Evolutionary conservation across 1,140 invertebrate species (phyloP).

Genomic region (Nasonia vitripennis): DNA sequence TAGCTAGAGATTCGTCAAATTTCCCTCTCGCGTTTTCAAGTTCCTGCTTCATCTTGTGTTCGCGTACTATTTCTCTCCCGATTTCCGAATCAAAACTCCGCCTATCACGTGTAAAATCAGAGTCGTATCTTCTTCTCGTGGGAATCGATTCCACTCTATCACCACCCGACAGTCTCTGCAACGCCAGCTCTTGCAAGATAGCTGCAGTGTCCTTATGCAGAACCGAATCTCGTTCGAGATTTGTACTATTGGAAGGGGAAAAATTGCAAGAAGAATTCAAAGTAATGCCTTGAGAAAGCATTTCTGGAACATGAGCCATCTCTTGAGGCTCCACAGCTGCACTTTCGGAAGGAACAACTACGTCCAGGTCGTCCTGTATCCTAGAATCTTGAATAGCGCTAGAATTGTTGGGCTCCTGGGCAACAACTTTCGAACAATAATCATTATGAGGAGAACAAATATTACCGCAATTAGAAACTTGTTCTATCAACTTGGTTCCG

Average conservation of each 20-base stretch:
- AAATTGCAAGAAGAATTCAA: not conserved
- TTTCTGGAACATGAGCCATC: conserved; percentile 68
- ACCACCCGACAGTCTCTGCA: conserved; percentile 68
- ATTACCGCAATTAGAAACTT: conserved; percentile 57
- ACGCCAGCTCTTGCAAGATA: conserved; percentile 69
- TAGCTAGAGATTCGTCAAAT: conserved; percentile 60
- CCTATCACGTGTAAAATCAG: conserved; percentile 63
- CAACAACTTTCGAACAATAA: not conserved
- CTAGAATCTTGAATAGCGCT: not conserved
- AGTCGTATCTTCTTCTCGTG: conserved; percentile 61
- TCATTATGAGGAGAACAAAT: conserved; percentile 54
- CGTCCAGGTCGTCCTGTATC: conserved; percentile 59
- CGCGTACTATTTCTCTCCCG: conserved; percentile 75
- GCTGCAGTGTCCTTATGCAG: conserved; percentile 69
- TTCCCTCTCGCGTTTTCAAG: conserved; percentile 69
- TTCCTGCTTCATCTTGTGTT: conserved; percentile 75
- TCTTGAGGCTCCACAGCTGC: conserved; percentile 69
- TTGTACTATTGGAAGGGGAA: not conserved
- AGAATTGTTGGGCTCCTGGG: conserved; percentile 20
- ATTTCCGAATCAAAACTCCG: conserved; percentile 77
- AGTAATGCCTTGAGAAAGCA: conserved; percentile 60
- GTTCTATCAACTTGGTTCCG: conserved; percentile 17
- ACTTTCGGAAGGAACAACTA: conserved; percentile 68
- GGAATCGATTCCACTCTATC: conserved; percentile 54
- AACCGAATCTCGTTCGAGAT: conserved; percentile 61